A percentile compares a stretch with the other conserved stretches of the same genome.
These are phyloP conservation scores for Cosmorhoe ocellata DNA, from an alignment of 2,888 invertebrate species.

Conservation along the genomic window DNA sequence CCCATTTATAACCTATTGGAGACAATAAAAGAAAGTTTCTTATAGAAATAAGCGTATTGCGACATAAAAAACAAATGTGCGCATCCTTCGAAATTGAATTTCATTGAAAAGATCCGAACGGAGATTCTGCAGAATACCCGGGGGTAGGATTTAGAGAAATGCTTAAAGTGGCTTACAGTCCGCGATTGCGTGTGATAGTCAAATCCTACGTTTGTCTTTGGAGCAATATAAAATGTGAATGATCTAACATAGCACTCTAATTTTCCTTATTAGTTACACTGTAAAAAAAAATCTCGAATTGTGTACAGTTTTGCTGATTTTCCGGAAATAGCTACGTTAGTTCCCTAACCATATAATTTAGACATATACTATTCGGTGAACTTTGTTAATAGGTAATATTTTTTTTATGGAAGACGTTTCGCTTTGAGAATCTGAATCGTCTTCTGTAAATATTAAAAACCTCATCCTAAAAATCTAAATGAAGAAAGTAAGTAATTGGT, in stretches of 20 bases:
- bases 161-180: conserved; percentile 69
- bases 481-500: no score
- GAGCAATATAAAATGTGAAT: conserved; percentile 57
- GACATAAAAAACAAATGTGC: conserved; percentile 53
- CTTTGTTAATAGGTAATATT: no score
- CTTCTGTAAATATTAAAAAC: no score
- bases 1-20: conserved; percentile 16
- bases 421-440: no score
- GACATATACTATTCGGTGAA: no score
- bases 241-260: conserved; percentile 47
- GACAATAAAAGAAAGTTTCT: conserved; percentile 32
- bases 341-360: no score
- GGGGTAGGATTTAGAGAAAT: conserved; percentile 62
- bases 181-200: conserved; percentile 70
- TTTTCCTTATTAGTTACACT: no score
- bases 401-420: no score
- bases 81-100: conserved; percentile 69
- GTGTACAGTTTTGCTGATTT: no score
- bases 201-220: conserved; percentile 59
- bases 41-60: conserved; percentile 42
- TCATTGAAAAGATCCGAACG: conserved; percentile 69
- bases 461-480: no score
- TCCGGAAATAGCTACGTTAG: no score
- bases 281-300: no score
- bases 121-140: conserved; percentile 60